These are phyloP conservation scores for Aphyosemion australe DNA, from an alignment of 2,113 vertebrate genomes.

Conservation along the genomic window DNA sequence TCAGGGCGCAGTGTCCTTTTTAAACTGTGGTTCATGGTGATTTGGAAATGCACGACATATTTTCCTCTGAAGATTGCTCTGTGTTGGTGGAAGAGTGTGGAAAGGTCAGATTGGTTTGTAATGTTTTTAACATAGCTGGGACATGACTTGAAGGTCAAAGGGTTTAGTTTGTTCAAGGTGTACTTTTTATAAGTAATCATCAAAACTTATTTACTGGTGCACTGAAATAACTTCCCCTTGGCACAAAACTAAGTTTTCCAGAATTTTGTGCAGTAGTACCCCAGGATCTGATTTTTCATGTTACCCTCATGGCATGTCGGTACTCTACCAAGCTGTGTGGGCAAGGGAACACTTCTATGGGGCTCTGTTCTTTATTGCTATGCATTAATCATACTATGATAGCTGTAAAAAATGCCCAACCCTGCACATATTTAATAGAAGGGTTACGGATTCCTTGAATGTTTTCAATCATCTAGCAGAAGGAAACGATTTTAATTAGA, in stretches of 20 bases:
- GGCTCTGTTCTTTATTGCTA: no score
- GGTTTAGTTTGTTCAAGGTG: no score
- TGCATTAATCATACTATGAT: no score
- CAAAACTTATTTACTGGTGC: no score
- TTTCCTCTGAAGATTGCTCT: no score
- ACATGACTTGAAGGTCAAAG: no score
- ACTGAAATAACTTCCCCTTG: background rate
- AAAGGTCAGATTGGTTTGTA: no score
- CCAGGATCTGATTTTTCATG: background rate
- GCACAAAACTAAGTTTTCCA: background rate
- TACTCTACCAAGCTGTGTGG: background rate
- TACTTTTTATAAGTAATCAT: no score
- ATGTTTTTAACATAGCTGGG: no score
- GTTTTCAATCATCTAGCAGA: constrained; percentile 19
- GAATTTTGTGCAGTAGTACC: background rate
- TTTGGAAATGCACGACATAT: no score
- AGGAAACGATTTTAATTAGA: background rate
- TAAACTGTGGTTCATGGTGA: background rate
- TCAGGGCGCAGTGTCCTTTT: background rate
- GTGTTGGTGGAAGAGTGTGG: no score
- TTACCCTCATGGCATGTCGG: background rate
- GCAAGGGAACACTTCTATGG: background rate
- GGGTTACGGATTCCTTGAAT: constrained; percentile 16
- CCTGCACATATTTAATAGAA: constrained; percentile 22
- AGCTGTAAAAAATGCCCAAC: background rate